Percentiles rank a stretch among this genome's conserved stretches.
phyloP scores from a whole-genome alignment of 2,888 invertebrate genomes.

The Euclidia mi region DNA sequence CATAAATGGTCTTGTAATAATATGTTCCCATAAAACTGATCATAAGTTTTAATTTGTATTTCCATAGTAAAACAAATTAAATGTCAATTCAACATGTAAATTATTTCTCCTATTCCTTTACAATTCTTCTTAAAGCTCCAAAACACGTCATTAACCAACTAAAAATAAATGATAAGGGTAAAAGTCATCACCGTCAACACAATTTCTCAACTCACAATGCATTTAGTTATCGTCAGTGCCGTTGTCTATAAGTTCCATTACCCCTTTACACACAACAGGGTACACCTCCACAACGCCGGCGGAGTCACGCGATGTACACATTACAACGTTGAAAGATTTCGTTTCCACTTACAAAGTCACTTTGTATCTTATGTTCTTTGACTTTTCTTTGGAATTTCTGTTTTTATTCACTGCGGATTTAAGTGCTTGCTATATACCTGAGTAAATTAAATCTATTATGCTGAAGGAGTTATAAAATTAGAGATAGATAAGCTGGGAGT shows the following conservation, averaged over 20 bases:
- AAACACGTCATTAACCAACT: no score
- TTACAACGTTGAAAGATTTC: slow-evolving; percentile 83
- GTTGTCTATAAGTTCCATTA: slow-evolving; percentile 69
- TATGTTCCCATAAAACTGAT: no score
- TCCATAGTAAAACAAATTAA: no score
- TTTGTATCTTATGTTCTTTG: slow-evolving; percentile 78
- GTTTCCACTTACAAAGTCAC: slow-evolving; percentile 87
- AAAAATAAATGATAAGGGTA: slow-evolving; percentile 18
- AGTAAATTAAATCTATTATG: not conserved
- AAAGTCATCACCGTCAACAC: slow-evolving; percentile 41
- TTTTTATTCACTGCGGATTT: slow-evolving; percentile 37
- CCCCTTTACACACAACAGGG: slow-evolving; percentile 67
- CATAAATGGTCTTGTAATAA: no score
- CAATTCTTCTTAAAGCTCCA: no score
- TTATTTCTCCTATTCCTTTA: no score
- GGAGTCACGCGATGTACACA: slow-evolving; percentile 84
- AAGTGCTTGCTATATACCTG: not conserved
- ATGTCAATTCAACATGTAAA: no score
- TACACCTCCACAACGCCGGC: slow-evolving; percentile 67
- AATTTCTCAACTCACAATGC: slow-evolving; percentile 43
- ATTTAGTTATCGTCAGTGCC: slow-evolving; percentile 55
- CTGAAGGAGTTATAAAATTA: no score
- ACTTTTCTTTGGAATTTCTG: slow-evolving; percentile 58
- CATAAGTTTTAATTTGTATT: no score
- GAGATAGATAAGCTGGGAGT: no score